A percentile compares a stretch with the other conserved stretches of the same genome.
Conservation (phyloP, 2,113 vertebrate genomes). For the Callospermophilus lateralis region DNA sequence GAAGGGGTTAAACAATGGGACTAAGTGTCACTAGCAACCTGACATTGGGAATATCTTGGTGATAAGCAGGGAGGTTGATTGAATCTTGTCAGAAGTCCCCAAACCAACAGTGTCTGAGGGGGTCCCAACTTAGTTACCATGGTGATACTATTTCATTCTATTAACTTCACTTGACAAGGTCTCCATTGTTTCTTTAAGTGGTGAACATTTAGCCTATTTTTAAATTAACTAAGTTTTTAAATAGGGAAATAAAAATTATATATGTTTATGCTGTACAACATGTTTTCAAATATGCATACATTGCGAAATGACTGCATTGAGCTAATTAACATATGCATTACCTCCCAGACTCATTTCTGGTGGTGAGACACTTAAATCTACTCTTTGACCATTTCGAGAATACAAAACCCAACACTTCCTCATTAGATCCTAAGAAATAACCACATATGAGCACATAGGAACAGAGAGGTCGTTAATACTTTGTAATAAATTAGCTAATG, state of each 20-base stretch:
- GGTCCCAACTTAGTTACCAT: background rate
- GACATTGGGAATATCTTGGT: background rate
- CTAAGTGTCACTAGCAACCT: background rate
- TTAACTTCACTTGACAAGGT: conserved; percentile 23
- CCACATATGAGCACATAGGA: background rate
- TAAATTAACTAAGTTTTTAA: background rate
- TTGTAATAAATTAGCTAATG: background rate
- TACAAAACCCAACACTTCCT: background rate
- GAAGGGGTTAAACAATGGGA: background rate
- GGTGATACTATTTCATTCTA: background rate
- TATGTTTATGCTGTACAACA: background rate
- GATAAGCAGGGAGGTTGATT: background rate
- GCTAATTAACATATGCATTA: background rate
- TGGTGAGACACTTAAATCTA: background rate
- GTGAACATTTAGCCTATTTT: background rate
- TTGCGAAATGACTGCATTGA: background rate
- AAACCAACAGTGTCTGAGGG: background rate
- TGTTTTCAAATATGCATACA: background rate
- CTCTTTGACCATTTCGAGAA: background rate
- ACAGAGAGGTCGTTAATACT: background rate
- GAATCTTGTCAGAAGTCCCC: background rate
- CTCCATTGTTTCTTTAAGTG: background rate
- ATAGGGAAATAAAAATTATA: background rate
- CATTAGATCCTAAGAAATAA: background rate
- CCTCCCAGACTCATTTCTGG: background rate